Percentiles rank a stretch among this genome's conserved stretches.
These are phyloP conservation scores for Sorex fumeus DNA, from an alignment of 2,113 vertebrate species.

Conservation along the genomic window DNA sequence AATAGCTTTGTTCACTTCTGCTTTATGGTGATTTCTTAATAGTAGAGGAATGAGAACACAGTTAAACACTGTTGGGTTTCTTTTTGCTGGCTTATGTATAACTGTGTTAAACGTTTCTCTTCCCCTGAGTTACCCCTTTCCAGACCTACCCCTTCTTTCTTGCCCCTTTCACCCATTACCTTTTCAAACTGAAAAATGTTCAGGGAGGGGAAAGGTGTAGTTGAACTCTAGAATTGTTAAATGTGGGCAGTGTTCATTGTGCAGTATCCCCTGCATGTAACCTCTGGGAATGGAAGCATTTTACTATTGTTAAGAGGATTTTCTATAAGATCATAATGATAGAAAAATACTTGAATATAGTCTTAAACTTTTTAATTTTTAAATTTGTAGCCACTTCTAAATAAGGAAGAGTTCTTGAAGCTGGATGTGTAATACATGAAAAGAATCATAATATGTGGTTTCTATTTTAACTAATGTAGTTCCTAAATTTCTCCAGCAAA, in stretches of 20 bases:
- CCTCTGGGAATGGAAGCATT: neutral
- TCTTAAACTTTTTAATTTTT: slow-evolving; percentile 50
- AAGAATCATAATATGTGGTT: neutral
- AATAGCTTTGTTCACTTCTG: slow-evolving; percentile 35
- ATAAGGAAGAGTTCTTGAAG: slow-evolving; percentile 24
- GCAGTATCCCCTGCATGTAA: slow-evolving; percentile 36
- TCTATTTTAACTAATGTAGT: slow-evolving; percentile 1
- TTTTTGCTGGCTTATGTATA: slow-evolving; percentile 26
- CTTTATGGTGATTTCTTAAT: slow-evolving; percentile 40
- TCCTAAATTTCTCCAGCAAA: slow-evolving; percentile 51
- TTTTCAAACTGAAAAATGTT: slow-evolving; percentile 58
- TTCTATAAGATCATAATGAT: neutral
- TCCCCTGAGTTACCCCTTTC: neutral
- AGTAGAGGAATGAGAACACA: slow-evolving; percentile 40
- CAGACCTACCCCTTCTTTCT: neutral
- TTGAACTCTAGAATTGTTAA: slow-evolving; percentile 31
- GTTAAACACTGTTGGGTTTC: slow-evolving; percentile 1
- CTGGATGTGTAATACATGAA: slow-evolving; percentile 33
- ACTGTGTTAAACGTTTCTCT: slow-evolving; percentile 37
- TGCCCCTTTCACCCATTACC: neutral
- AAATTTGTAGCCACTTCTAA: slow-evolving; percentile 12
- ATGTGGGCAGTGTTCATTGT: slow-evolving; percentile 45
- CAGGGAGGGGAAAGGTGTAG: neutral
- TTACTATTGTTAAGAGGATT: neutral
- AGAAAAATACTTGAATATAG: slow-evolving; percentile 33